These are phyloP conservation scores for Melanostoma mellinum DNA, from an alignment of 2,888 invertebrate species.

Conservation along the genomic window DNA sequence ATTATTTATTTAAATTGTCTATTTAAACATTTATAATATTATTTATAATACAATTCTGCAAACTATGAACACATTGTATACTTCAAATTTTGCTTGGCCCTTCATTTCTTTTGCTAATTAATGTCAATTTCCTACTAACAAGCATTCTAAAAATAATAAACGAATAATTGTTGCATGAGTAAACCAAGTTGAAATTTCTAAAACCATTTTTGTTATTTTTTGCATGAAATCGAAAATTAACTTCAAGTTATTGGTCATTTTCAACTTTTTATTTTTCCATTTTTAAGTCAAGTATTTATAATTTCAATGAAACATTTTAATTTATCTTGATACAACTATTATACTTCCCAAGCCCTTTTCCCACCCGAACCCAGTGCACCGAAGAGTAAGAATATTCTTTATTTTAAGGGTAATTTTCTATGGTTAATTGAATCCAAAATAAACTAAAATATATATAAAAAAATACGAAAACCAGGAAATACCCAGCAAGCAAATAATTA, in stretches of 20 bases:
- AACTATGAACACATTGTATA: not conserved
- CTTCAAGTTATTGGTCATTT: slow-evolving; percentile 6
- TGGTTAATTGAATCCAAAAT: slow-evolving; percentile 22
- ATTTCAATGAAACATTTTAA: slow-evolving; percentile 17
- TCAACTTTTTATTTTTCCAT: slow-evolving; percentile 3
- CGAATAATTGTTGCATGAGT: slow-evolving; percentile 15
- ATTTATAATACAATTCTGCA: too few species aligned
- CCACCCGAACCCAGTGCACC: slow-evolving; percentile 48
- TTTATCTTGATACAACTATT: slow-evolving; percentile 49
- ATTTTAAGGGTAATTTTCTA: slow-evolving; percentile 44
- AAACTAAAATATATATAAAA: slow-evolving; percentile 14
- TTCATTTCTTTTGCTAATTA: not conserved
- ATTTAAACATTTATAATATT: too few species aligned
- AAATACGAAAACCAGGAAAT: slow-evolving; percentile 31
- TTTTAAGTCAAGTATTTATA: slow-evolving; percentile 10
- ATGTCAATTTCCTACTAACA: not conserved
- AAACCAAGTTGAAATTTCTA: slow-evolving; percentile 9
- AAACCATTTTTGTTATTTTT: slow-evolving; percentile 8
- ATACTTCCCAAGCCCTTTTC: slow-evolving; percentile 10
- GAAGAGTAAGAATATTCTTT: slow-evolving; percentile 40
- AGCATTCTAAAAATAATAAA: not conserved
- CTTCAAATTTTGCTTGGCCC: not conserved
- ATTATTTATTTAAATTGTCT: not conserved
- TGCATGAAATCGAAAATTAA: not conserved
- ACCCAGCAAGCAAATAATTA: slow-evolving; percentile 28